Evolutionary conservation across 2,888 invertebrate genomes (phyloP).

Genomic region (Julus scanicus): DNA sequence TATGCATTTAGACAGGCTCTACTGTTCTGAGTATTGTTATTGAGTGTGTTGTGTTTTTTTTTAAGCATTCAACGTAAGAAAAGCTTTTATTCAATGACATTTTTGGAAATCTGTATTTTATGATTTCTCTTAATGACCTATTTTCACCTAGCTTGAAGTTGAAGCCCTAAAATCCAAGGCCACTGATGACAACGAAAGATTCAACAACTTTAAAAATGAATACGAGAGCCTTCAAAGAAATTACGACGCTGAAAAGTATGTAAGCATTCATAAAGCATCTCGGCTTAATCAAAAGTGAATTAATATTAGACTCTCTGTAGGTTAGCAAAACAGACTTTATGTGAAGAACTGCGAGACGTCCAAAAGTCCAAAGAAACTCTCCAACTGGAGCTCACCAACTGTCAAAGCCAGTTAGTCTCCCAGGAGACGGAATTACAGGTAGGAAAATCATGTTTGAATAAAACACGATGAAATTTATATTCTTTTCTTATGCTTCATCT

Average conservation of each 20-base stretch:
- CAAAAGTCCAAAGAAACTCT: background rate
- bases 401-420: background rate
- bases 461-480: background rate
- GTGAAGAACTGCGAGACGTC: background rate
- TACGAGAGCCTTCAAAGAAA: background rate
- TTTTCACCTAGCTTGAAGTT: background rate
- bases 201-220: background rate
- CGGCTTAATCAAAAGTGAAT: background rate
- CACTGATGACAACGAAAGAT: background rate
- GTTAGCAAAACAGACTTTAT: background rate
- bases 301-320: background rate
- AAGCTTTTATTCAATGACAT: no score
- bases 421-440: background rate
- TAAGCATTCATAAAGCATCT: background rate
- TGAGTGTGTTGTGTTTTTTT: no score
- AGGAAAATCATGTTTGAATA: background rate
- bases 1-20: no score
- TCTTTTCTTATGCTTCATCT: background rate
- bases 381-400: background rate
- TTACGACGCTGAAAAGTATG: conserved; percentile 1
- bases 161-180: background rate
- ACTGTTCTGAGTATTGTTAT: no score
- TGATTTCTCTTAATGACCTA: background rate
- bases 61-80: no score
- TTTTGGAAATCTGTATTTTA: background rate